These are phyloP conservation scores for Heteromormyrus szaboi DNA, from an alignment of 2,797 vertebrate genomes.

Conservation along the genomic window DNA sequence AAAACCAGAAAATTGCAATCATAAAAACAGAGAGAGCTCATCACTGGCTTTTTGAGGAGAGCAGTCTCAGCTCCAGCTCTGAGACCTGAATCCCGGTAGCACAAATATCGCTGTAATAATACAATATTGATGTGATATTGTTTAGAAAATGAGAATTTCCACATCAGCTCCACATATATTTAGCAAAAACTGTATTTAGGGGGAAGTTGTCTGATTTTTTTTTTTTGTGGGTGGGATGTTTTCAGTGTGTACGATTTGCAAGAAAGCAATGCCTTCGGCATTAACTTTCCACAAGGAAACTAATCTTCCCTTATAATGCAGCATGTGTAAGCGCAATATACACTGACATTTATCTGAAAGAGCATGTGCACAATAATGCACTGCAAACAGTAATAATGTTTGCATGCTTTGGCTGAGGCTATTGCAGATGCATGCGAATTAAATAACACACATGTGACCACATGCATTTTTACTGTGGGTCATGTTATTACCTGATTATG, in stretches of 20 bases:
- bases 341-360: background rate
- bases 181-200: background rate
- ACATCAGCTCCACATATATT: background rate
- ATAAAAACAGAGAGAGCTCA: background rate
- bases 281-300: background rate
- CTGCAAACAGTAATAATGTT: background rate
- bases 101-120: background rate
- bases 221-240: background rate
- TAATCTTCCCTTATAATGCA: background rate
- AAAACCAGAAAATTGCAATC: background rate
- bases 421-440: background rate
- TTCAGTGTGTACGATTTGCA: background rate
- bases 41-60: background rate
- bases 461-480: background rate
- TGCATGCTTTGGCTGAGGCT: background rate
- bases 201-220: background rate
- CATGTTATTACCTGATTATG: background rate
- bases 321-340: background rate
- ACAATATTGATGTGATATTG: background rate
- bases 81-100: background rate
- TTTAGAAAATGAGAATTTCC: background rate
- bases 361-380: background rate
- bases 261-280: background rate
- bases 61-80: background rate
- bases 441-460: background rate